Percentiles rank a stretch among this genome's conserved stretches.
phyloP scores from a whole-genome alignment of 2,888 invertebrate genomes.

The Eucera pruinosa region DNA sequence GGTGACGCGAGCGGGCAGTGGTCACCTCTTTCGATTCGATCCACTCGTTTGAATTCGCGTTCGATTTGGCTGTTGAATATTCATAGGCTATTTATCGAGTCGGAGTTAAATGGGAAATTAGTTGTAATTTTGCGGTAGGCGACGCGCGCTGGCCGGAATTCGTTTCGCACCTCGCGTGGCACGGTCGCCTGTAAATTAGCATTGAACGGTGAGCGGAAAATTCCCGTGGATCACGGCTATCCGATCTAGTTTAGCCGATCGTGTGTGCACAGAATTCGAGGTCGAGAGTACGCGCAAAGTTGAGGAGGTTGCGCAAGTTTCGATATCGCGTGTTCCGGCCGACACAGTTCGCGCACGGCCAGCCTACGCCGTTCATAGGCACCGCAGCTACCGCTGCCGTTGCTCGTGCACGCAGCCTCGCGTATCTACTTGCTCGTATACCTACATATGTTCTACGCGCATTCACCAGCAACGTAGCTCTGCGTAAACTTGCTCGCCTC shows the following conservation, averaged over 20 bases:
- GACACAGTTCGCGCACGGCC: constrained; percentile 38
- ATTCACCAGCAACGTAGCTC: no score
- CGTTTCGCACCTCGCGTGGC: constrained; percentile 34
- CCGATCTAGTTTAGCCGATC: no score
- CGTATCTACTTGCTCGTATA: no score
- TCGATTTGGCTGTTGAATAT: constrained; percentile 49
- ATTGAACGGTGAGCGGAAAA: no score
- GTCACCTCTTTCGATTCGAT: constrained; percentile 2
- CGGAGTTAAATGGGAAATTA: constrained; percentile 56
- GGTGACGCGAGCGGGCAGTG: no score
- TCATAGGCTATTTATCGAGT: constrained; percentile 48
- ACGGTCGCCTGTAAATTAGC: constrained; percentile 24
- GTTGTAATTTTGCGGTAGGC: constrained; percentile 53
- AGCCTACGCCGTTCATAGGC: constrained; percentile 15
- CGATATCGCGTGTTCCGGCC: constrained; percentile 61
- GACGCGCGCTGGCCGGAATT: constrained; percentile 20
- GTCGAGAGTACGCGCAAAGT: constrained; percentile 1
- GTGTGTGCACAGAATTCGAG: not conserved
- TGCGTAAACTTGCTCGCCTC: constrained; percentile 10
- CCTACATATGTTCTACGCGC: no score
- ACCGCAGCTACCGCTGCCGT: no score
- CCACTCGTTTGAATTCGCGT: not conserved
- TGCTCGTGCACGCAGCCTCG: no score
- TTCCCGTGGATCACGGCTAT: no score
- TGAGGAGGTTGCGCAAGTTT: constrained; percentile 34